Base-by-base conservation (phyloP, 2,888 invertebrate species). In the Tenthredo notha region DNA sequence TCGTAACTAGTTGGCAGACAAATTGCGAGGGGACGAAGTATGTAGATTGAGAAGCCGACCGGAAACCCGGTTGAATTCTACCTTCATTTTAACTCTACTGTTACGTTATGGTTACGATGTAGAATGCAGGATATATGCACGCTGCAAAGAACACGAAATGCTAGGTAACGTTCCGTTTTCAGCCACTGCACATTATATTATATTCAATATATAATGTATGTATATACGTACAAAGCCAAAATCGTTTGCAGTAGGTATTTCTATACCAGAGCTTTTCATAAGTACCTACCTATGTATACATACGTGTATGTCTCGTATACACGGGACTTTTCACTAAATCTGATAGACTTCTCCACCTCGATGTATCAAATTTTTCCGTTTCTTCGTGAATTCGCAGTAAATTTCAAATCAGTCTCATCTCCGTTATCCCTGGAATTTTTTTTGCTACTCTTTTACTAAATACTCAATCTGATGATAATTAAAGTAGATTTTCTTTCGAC, bases 171-270 rank as follows among this genome's bases (percentile, higher is more conserved):
- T 50, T 47, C 33, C 77, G 77, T 77, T 77, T 77, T 50, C 77
- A 77, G 54, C 47, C 77, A 77, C 50, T 54, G 77, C 21, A 40
- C 29, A 77, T 77, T 54, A 77, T 77, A 77, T 50, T 54, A 33
- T 50, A 54, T 54, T 29, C 67, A 33, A 67, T 67, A 67, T 67
- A 67, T 5, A 3, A 18, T 54, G 33, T 47, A 12, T n/a, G 29
- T 2, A 7, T 43, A 25, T 50, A 54, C 6, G 47, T 25, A 77
- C 18, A 54, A 47, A 77, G 77, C 29, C 29, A 29, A 29, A 75
- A 75, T 25, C 47, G 75, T 75, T 75, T 40, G 75, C 43, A 75
- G 75, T 75, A 25, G 67, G 67, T 77, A 77, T 77, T 29, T 77
- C 25, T 43, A 43, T 29, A 33, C 29, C 12, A 18, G 12, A 47